Conservation (phyloP, 2,888 invertebrate genomes). For the Conops quadrifasciatus region DNA sequence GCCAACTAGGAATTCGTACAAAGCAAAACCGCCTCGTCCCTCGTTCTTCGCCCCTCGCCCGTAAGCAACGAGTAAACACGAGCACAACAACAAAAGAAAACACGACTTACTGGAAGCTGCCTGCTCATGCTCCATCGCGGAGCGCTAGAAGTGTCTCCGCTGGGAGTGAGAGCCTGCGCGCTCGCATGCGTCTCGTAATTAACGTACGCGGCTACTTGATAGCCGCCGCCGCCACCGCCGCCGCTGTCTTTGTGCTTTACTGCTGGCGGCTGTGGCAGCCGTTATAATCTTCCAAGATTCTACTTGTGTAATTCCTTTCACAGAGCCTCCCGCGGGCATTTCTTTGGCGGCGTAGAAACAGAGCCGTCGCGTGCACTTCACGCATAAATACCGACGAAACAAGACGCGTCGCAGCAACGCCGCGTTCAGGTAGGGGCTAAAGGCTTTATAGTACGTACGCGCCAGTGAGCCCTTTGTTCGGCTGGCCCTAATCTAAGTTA, state of each 20-base stretch:
- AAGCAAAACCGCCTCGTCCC: not conserved
- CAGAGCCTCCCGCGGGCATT: conserved; percentile 22
- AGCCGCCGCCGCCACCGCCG: not conserved
- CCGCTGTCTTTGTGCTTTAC: not conserved
- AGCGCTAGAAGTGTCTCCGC: not conserved
- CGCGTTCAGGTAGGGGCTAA: conserved; percentile 17
- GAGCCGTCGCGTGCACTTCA: conserved; percentile 34
- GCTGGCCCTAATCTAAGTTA: conserved; percentile 19
- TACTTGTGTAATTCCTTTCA: conserved; percentile 5
- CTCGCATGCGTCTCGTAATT: conserved; percentile 25
- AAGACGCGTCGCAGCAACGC: conserved; percentile 31
- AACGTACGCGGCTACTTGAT: not conserved
- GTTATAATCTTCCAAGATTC: conserved; percentile 9
- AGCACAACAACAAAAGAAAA: not conserved
- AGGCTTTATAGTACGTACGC: conserved; percentile 3
- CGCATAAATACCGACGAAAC: conserved; percentile 43
- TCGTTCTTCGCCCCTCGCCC: too few species aligned
- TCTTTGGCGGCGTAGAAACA: conserved; percentile 25
- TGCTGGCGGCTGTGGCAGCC: not conserved
- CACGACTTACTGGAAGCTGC: not conserved
- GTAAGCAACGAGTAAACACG: not conserved
- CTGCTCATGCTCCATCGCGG: not conserved
- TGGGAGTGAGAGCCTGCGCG: not conserved
- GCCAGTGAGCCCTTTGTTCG: conserved; percentile 2
- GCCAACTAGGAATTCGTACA: not conserved